phyloP scores from a whole-genome alignment of 2,113 vertebrate species.

The Mesoclemmys tuberculata region DNA sequence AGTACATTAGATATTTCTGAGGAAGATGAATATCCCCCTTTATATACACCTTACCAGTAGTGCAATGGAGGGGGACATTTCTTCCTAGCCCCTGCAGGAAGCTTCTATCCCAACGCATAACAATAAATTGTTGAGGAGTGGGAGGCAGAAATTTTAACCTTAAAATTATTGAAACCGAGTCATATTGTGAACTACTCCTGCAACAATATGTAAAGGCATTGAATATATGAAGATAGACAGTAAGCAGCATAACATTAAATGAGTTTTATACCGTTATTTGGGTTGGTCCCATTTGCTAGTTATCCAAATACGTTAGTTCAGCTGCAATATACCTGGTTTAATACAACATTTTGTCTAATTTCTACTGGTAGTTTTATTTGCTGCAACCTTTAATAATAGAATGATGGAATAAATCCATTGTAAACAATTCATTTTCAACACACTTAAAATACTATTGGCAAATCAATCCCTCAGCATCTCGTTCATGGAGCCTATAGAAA shows the following conservation, averaged over 20 bases:
- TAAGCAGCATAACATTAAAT: slow-evolving; percentile 25
- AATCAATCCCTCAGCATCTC: slow-evolving; percentile 40
- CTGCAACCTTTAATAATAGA: not conserved
- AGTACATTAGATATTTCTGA: not conserved
- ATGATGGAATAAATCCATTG: not conserved
- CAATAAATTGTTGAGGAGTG: not conserved
- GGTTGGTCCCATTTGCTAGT: not conserved
- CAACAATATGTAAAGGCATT: not conserved
- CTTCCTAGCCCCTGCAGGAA: not conserved
- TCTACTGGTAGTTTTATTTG: not conserved
- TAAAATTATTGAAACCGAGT: not conserved
- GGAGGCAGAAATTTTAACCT: not conserved
- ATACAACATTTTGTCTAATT: not conserved
- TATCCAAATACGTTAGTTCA: not conserved
- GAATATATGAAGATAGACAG: slow-evolving; percentile 18
- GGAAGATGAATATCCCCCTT: not conserved
- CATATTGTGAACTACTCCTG: slow-evolving; percentile 4
- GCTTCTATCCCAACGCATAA: not conserved
- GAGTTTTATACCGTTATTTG: not conserved
- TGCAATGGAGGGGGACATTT: not conserved
- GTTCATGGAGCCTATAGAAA: slow-evolving; percentile 28
- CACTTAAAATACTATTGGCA: slow-evolving; percentile 31
- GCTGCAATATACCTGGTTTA: not conserved
- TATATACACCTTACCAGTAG: not conserved
- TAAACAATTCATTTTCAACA: slow-evolving; percentile 20